Evolutionary conservation across 1,140 invertebrate species (phyloP), one percentile per base, ranked within the genome.

Genomic region (Drosophila erecta): DNA sequence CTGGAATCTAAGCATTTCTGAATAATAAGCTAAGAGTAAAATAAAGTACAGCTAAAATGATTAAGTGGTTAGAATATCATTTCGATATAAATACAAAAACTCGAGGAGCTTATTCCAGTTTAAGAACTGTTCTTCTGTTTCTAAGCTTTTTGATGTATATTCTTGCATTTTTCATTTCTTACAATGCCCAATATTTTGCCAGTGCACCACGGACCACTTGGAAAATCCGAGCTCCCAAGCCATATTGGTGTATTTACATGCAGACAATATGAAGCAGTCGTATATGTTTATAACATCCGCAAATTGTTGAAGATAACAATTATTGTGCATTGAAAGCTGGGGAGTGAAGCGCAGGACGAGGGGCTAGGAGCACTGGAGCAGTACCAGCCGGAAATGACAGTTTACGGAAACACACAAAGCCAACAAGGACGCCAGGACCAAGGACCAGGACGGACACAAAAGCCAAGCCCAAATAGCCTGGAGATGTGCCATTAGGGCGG

Each of bases 241-340:
- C 81, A 85, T 78, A 64, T 67, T 65, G 75, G 64, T 81, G 84
- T 87, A 86, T 86, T 86, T 86, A 86, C 83, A 86, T 86, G 83
- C 83, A 86, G 79, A 87, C 83, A 86, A 86, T 86, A 86, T 87
- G 79, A 86, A 87, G 75, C 83, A 79, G 84, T 74, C 77, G 76
- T 87, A 89, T 87, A 87, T 87, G 83, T 87, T 87, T 87, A 87
- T 87, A 87, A 87, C 83, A 89, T 87, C 83, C 83, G 83, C 83
- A 87, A 87, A 87, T 87, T 87, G 83, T 87, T 87, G 79, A 87
- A 87, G 83, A 87, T 87, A 87, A 87, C 84, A 87, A 87, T 87
- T 87, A 87, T 87, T 87, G 84, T 87, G 83, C 83, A 86, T 89
- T 89, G 83, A 86, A 86, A 86, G 67, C 69, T 22, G 46, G 44